Evolutionary conservation across 2,888 invertebrate species (phyloP).

Genomic region (Oegoconia quadripuncta): DNA sequence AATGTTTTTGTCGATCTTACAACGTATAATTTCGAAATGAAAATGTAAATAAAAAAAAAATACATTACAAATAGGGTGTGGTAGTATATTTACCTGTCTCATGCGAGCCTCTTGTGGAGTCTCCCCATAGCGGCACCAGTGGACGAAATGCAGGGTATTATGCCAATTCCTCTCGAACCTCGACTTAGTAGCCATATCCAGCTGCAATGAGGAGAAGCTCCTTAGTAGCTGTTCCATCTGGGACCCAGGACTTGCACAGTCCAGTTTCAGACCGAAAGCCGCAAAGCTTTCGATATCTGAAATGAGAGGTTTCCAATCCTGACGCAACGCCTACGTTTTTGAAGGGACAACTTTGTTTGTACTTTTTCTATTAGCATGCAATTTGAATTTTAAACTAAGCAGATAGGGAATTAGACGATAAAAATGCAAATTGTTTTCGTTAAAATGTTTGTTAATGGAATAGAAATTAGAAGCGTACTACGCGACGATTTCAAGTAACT

Average conservation of each 20-base stretch:
- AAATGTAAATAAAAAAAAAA: no score
- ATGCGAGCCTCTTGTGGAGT: conserved; percentile 83
- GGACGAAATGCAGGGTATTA: conserved; percentile 83
- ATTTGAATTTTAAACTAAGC: conserved; percentile 17
- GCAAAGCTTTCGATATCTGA: conserved; percentile 73
- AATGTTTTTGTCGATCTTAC: no score
- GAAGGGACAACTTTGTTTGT: conserved; percentile 43
- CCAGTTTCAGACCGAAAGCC: conserved; percentile 61
- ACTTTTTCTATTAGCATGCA: conserved; percentile 39
- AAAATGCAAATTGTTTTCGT: no score
- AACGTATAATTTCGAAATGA: no score
- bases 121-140: conserved; percentile 86
- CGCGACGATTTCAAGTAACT: no score
- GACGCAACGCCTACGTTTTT: conserved; percentile 63
- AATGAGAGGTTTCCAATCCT: conserved; percentile 77
- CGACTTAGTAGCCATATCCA: conserved; percentile 78
- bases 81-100: conserved; percentile 83
- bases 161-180: conserved; percentile 82
- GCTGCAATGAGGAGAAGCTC: conserved; percentile 78
- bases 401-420: no score
- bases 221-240: conserved; percentile 69
- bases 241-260: conserved; percentile 14
- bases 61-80: no score
- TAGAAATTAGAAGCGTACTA: no score
- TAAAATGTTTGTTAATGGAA: neutral